A percentile compares a stretch with the other conserved stretches of the same genome.
These are phyloP conservation scores for Amblyraja radiata DNA, from an alignment of 2,797 vertebrate genomes.

Conservation along the genomic window DNA sequence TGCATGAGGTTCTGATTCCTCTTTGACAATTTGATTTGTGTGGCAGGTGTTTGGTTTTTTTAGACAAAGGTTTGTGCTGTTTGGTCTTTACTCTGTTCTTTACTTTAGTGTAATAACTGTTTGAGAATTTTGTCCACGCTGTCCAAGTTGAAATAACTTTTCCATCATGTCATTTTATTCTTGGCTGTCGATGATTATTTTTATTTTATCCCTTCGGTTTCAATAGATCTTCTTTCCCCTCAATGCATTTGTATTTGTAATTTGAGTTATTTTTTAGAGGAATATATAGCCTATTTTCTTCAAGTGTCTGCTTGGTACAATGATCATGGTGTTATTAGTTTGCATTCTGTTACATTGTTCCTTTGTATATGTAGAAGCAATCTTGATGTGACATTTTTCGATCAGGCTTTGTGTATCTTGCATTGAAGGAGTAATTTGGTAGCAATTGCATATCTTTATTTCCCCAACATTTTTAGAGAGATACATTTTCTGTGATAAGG, in stretches of 20 bases:
- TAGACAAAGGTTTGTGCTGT: neutral
- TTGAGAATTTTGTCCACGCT: neutral
- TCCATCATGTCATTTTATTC: neutral
- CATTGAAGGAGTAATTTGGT: neutral
- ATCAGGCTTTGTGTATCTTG: neutral
- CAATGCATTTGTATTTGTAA: neutral
- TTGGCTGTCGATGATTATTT: neutral
- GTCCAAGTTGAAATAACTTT: neutral
- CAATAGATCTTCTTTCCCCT: neutral
- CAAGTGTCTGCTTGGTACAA: neutral
- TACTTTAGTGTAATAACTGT: neutral
- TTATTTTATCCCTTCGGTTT: neutral
- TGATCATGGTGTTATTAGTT: neutral
- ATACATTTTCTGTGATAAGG: neutral
- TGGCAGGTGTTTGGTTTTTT: neutral
- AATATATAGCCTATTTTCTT: neutral
- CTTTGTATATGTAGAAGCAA: neutral
- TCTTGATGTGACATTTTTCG: neutral
- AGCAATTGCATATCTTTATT: neutral
- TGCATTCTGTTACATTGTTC: neutral
- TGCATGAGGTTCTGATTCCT: neutral
- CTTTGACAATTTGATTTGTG: neutral
- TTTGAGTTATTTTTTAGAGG: neutral
- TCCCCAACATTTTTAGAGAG: neutral
- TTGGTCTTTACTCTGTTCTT: neutral